These are phyloP conservation scores for Ceyx cyanopectus DNA, from an alignment of 2,113 vertebrate species.

Conservation along the genomic window DNA sequence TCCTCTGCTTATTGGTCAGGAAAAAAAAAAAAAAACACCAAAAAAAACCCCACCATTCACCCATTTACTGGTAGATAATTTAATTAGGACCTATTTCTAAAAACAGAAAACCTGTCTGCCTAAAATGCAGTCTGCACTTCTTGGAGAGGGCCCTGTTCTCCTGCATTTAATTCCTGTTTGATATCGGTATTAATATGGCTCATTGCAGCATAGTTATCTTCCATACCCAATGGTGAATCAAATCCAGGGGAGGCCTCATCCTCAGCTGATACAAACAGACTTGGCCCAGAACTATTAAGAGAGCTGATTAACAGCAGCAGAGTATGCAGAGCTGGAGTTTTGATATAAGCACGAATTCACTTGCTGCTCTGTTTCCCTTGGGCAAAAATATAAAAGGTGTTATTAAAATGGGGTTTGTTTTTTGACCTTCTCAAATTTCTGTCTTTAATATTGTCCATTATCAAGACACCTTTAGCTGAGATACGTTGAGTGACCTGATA, in stretches of 20 bases:
- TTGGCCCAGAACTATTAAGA: background rate
- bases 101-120: background rate
- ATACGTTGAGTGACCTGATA: constrained; percentile 1
- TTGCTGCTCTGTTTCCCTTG: background rate
- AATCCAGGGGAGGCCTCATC: background rate
- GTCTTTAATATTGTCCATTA: constrained; percentile 36
- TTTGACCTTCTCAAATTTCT: constrained; percentile 42
- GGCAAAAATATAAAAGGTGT: background rate
- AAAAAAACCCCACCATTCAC: background rate
- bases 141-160: background rate
- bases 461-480: background rate
- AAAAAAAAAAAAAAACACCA: background rate
- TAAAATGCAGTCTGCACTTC: background rate
- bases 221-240: background rate
- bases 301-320: background rate
- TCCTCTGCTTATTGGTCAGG: background rate
- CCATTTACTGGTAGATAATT: background rate
- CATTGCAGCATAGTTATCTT: background rate
- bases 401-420: constrained; percentile 38
- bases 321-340: background rate
- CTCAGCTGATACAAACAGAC: background rate
- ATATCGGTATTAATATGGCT: background rate
- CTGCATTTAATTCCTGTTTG: background rate
- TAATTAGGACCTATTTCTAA: background rate
- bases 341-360: background rate